Evolutionary conservation across 2,888 invertebrate species (phyloP).

Genomic region (Synergus itoensis): DNA sequence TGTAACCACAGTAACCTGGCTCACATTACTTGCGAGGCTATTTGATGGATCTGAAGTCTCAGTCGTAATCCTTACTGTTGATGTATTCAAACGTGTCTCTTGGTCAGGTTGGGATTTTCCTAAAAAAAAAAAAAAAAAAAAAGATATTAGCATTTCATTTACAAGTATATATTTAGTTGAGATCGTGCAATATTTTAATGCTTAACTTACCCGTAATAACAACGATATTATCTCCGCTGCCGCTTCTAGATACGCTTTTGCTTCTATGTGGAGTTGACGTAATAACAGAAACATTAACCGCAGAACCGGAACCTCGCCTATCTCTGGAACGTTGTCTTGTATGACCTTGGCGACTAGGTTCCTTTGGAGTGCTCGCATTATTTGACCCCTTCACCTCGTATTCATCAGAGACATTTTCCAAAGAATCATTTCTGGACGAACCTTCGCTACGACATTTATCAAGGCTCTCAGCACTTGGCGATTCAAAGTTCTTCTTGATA

Average conservation of each 20-base stretch:
- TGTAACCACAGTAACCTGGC: conserved; percentile 90
- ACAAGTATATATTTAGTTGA: not conserved
- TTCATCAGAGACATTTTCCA: conserved; percentile 69
- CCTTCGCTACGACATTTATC: conserved; percentile 71
- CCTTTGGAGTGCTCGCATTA: conserved; percentile 51
- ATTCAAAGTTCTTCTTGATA: conserved; percentile 64
- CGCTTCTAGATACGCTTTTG: conserved; percentile 65
- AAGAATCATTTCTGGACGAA: conserved; percentile 71
- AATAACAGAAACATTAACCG: conserved; percentile 73
- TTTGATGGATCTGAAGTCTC: conserved; percentile 83
- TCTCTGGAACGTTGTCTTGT: conserved; percentile 61
- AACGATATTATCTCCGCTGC: conserved; percentile 72
- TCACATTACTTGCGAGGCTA: conserved; percentile 86
- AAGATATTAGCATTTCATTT: conserved; percentile 15
- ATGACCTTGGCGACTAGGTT: conserved; percentile 54
- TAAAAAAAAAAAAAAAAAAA: conserved; percentile 47
- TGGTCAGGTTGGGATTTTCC: conserved; percentile 67
- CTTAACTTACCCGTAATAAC: conserved; percentile 72
- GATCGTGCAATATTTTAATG: not conserved
- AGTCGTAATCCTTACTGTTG: conserved; percentile 79
- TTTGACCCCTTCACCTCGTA: conserved; percentile 58
- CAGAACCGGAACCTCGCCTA: conserved; percentile 61
- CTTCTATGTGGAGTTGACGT: conserved; percentile 74
- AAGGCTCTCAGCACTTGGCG: conserved; percentile 57
- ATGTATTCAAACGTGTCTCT: conserved; percentile 77